These are phyloP conservation scores for Chaenocephalus aceratus DNA, from an alignment of 2,113 vertebrate genomes.

Conservation along the genomic window DNA sequence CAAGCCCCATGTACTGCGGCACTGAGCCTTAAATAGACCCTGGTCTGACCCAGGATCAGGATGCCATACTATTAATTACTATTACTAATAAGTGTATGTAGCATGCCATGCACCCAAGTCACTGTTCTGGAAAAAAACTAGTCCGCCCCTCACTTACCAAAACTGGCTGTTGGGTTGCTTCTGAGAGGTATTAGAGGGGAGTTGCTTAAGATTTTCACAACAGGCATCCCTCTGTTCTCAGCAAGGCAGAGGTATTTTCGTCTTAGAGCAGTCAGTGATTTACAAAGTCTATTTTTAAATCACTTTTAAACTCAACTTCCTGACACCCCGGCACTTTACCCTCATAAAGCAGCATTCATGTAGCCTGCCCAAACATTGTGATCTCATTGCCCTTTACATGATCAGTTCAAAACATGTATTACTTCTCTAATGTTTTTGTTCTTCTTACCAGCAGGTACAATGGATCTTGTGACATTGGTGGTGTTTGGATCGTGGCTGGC, in stretches of 20 bases:
- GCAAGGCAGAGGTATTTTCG: neutral
- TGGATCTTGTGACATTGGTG: constrained; percentile 78
- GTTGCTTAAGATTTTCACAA: constrained; percentile 5
- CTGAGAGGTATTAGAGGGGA: neutral
- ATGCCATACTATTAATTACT: constrained; percentile 12
- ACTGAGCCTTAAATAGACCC: constrained; percentile 78
- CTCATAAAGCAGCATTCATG: neutral
- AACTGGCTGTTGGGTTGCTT: neutral
- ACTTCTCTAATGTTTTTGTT: neutral
- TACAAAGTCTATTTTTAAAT: constrained; percentile 24
- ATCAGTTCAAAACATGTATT: neutral
- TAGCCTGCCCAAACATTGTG: neutral
- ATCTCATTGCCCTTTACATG: neutral
- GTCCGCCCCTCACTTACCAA: neutral
- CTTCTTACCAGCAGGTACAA: constrained; percentile 64
- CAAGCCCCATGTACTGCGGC: constrained; percentile 43
- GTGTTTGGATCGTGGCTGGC: constrained; percentile 74
- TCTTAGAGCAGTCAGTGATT: neutral
- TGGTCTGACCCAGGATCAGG: constrained; percentile 48
- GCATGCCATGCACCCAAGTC: too few relatives aligned
- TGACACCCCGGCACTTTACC: neutral
- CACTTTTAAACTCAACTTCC: neutral
- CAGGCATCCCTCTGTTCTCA: constrained; percentile 19
- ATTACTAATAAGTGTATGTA: too few relatives aligned
- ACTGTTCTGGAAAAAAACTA: neutral